Evolutionary conservation across 2,888 invertebrate species (phyloP).

Genomic region (Sarcophaga rosellei): DNA sequence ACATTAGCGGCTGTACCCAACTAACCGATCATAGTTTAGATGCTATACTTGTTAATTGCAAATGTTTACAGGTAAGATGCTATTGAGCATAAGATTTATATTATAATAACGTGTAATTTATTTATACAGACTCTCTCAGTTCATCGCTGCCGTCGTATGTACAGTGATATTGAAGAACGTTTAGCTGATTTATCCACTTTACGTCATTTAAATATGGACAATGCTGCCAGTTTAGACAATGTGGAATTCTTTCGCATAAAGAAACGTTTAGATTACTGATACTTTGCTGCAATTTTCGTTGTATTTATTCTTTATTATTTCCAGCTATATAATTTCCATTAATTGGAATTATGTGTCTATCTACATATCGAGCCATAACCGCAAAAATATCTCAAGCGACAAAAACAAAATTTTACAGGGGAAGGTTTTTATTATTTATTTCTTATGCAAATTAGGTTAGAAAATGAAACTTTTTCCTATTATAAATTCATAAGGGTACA

Average conservation of each 20-base stretch:
- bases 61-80: slow-evolving; percentile 78
- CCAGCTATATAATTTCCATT: slow-evolving; percentile 79
- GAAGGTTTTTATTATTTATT: too few relatives aligned
- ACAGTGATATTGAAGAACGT: slow-evolving; percentile 79
- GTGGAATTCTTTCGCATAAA: slow-evolving; percentile 78
- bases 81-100: neutral
- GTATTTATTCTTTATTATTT: slow-evolving; percentile 79
- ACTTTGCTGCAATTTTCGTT: slow-evolving; percentile 79
- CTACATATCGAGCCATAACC: too few relatives aligned
- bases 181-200: slow-evolving; percentile 76
- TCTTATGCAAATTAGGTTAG: too few relatives aligned
- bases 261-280: slow-evolving; percentile 80
- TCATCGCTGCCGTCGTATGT: slow-evolving; percentile 79
- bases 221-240: slow-evolving; percentile 76
- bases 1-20: slow-evolving; percentile 82
- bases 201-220: slow-evolving; percentile 78
- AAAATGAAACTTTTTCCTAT: too few relatives aligned
- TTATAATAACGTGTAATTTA: neutral
- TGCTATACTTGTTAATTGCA: slow-evolving; percentile 82
- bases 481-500: too few relatives aligned
- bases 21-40: slow-evolving; percentile 83
- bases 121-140: slow-evolving; percentile 74
- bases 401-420: too few relatives aligned
- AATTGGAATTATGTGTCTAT: slow-evolving; percentile 21
- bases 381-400: too few relatives aligned